Evolutionary conservation across 2,888 invertebrate species (phyloP).

Genomic region (Aelia acuminata): DNA sequence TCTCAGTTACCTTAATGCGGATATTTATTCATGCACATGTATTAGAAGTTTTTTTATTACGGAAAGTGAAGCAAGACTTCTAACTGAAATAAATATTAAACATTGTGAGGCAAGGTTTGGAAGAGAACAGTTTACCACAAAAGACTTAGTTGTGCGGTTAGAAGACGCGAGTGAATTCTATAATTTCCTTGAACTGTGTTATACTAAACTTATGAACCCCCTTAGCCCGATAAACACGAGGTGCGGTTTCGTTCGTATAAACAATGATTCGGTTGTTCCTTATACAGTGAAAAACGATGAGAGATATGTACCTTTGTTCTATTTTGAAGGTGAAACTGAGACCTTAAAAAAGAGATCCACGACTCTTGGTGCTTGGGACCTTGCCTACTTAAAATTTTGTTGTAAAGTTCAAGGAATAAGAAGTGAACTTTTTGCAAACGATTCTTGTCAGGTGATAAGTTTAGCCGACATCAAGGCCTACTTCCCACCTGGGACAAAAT

Average conservation of each 20-base stretch:
- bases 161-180: conserved; percentile 92
- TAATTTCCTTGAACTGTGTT: conserved; percentile 90
- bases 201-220: conserved; percentile 82
- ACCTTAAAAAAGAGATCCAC: conserved; percentile 89
- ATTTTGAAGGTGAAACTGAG: conserved; percentile 93
- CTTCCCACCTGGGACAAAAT: conserved; percentile 89
- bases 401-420: conserved; percentile 86
- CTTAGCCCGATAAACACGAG: conserved; percentile 81
- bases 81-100: conserved; percentile 92
- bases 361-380: conserved; percentile 90
- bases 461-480: conserved; percentile 91
- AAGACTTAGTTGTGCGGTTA: conserved; percentile 90
- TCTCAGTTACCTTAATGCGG: conserved; percentile 88
- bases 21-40: conserved; percentile 91
- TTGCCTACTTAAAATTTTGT: conserved; percentile 93
- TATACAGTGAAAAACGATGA: conserved; percentile 87
- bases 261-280: conserved; percentile 93
- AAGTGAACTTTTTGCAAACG: conserved; percentile 91
- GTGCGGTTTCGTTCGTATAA: conserved; percentile 92
- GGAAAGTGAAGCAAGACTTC: conserved; percentile 87
- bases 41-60: conserved; percentile 95
- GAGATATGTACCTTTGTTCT: conserved; percentile 92
- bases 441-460: conserved; percentile 91
- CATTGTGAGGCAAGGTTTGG: conserved; percentile 95
- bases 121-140: conserved; percentile 86